Evolutionary conservation across 2,113 vertebrate species (phyloP), one percentile per base, ranked within the genome.

Genomic region (Maccullochella peelii): DNA sequence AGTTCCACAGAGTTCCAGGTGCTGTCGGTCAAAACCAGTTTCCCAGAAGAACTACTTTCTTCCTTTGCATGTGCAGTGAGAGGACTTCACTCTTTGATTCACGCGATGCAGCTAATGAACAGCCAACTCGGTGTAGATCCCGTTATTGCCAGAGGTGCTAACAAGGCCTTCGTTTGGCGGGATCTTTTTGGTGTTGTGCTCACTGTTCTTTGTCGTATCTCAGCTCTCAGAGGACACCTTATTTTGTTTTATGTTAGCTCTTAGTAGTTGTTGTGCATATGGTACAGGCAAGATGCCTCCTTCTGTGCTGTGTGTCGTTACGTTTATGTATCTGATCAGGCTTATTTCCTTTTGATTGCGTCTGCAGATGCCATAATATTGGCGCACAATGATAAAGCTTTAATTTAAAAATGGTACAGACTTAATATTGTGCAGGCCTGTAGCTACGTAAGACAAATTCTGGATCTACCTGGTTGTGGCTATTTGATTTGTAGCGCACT

Each of bases 11-110:
- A 40, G 16, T 49, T 82, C 15, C 44, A 73, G 75, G 73, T 52
- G 7, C 66, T 86, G 85, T 83, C 85, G 73, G 57, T 87, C 80
- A 42, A 78, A 82, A 69, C 63, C 73, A 52, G 75, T 88, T 88
- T 83, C 54, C 78, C 63, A 73, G 38, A 77, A 65, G 38, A 83
- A 57, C 73, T 54, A 18, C 38, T 61, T 7, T 57, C 9, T 33
- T 27, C 38, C 49, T 84, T 30, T 57, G 54, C 50, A 16, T 79
- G 80, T 36, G 40, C 8, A 80, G 23, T 76, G 63, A 73, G 44
- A 69, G 21, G 20, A 59, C 21, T 55, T 69, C n/a, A 20, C 16
- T 21, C 25, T 52, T 33, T 82, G 62, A 73, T 71, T 86, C 65
- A 40, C 73, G 68, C 30, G 4, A 52, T 73, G 30, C 75, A 52